phyloP scores from a whole-genome alignment of 2,113 vertebrate species.

The Odocoileus hemionus region DNA sequence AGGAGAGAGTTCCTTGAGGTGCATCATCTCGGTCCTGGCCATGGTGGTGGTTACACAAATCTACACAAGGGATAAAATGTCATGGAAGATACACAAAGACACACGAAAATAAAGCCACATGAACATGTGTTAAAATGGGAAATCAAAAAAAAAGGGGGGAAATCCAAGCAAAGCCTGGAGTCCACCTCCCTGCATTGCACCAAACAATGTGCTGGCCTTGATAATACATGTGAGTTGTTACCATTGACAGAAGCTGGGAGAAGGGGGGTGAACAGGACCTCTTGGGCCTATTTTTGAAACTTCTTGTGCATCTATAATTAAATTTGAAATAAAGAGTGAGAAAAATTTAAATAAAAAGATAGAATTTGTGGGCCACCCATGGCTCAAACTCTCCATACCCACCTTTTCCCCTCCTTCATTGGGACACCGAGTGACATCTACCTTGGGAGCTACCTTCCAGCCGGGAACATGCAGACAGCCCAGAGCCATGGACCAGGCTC shows the following conservation, averaged over 20 bases:
- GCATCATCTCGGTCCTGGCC: neutral
- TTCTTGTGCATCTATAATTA: neutral
- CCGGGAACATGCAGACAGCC: accelerated
- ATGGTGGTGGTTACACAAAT: neutral
- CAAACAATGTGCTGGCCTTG: neutral
- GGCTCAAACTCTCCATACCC: too few relatives aligned
- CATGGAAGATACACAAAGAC: neutral
- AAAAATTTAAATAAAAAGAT: neutral
- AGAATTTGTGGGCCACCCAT: neutral
- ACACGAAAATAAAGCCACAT: neutral
- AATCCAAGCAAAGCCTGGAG: neutral
- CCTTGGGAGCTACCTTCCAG: neutral
- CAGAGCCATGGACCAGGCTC: accelerated
- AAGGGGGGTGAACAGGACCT: neutral
- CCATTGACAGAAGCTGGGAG: accelerated
- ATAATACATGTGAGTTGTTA: neutral
- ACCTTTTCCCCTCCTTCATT: neutral
- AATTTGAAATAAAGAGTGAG: neutral
- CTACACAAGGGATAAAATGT: neutral
- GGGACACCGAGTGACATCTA: neutral
- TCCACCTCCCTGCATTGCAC: neutral
- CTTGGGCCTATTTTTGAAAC: neutral
- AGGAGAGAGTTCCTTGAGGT: neutral
- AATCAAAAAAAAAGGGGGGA: neutral
- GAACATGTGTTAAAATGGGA: neutral